Base-by-base conservation (phyloP, 1,140 invertebrate genomes). In the Pseudomyrmex cubaensis region DNA sequence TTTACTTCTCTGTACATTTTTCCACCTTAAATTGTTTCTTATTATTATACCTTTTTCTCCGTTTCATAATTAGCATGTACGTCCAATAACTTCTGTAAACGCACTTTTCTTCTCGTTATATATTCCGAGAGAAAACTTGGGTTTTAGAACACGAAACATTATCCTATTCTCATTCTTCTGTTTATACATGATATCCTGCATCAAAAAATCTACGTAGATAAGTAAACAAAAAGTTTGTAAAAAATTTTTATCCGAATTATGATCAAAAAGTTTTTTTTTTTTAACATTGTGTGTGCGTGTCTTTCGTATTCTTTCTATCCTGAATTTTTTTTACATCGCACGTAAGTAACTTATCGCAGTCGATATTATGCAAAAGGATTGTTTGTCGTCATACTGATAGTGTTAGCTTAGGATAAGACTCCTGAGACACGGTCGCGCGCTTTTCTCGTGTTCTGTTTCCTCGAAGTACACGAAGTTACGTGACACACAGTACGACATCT, bases 41-140 rank as follows among this genome's bases (percentile, higher is more conserved):
- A 80, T 50, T 80, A 80, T 80, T 80, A 80, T 80, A 69, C 44
- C 66, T 70, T 80, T 54, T 70, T 80, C 76, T 80, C 7, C 35
- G 64, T 80, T 80, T 80, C 76, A 80, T 72, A 80, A 80, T 80
- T 80, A 80, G 56, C 66, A 61, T 72, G 76, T 80, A 64, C 15
- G 62, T 44, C 57, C 70, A 48, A 80, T 80, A 61, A 72, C 22
- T 78, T 52, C 64, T 70, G 17, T 25, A 66, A 80, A 72, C 35
- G 44, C 59, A 72, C 46, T 61, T 61, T 61, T 50, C 20, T n/a
- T 70, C 35, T 20, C 15, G 66, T 72, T 59, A 13, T 56, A 44
- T 59, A 76, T 66, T 76, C 44, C n/a, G 44, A 22, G 12, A 35
- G 8, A 35, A 3, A 15, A 61, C 44, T 72, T 50, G 17, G 56